Conservation (phyloP, 2,888 invertebrate species). For the Synanthedon myopaeformis region DNA sequence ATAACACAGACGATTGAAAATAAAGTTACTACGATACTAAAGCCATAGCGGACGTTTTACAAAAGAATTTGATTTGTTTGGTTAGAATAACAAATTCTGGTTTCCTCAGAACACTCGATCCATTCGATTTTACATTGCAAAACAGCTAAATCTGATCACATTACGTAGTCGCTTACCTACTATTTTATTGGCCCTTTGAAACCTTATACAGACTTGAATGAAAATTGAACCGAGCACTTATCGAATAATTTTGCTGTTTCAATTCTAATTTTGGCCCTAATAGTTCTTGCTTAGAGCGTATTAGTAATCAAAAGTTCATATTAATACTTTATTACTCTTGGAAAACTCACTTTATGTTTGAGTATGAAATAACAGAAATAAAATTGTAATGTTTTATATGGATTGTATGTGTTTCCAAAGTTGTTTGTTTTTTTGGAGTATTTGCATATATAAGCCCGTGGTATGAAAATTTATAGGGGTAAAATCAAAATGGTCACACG, state of each 20-base stretch:
- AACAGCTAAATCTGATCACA: not conserved
- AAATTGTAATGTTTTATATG: no score
- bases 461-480: no score
- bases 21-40: constrained; percentile 19
- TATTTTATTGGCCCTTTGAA: not conserved
- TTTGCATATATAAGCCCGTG: no score
- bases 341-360: no score
- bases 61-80: constrained; percentile 25
- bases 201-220: not conserved
- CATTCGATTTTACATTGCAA: constrained; percentile 5
- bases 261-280: not conserved
- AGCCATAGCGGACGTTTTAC: constrained; percentile 13
- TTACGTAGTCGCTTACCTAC: not conserved
- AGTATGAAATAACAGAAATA: no score
- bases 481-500: no score
- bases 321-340: no score
- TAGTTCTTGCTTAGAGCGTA: not conserved
- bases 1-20: constrained; percentile 10
- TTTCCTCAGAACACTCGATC: constrained; percentile 1
- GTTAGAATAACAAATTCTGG: constrained; percentile 9
- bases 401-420: no score
- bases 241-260: not conserved
- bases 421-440: no score
- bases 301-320: no score
- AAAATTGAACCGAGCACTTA: not conserved